A percentile compares a stretch with the other conserved stretches of the same genome.
Conservation (phyloP, 1,140 invertebrate species). For the Plutomurus gul region DNA sequence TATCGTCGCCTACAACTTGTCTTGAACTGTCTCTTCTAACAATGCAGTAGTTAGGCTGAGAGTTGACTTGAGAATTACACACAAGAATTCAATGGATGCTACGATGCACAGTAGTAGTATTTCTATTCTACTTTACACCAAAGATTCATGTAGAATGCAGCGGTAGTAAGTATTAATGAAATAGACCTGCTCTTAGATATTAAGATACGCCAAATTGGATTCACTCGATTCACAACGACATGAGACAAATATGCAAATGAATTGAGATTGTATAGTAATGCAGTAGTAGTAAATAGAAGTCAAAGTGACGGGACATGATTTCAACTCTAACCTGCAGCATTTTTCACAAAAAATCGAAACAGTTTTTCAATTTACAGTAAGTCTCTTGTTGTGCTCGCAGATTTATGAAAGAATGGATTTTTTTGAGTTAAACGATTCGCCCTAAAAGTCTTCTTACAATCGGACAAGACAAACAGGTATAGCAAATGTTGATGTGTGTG, state of each 20-base stretch:
- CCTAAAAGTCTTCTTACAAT: background rate
- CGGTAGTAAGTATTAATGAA: too few species aligned
- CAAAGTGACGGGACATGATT: background rate
- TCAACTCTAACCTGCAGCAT: background rate
- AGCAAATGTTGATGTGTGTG: background rate
- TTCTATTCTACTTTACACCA: too few species aligned
- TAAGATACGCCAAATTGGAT: too few species aligned
- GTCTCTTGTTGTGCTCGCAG: background rate
- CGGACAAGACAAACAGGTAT: background rate
- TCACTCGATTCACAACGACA: too few species aligned
- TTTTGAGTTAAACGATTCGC: background rate
- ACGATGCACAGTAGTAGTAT: too few species aligned
- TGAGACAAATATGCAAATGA: background rate
- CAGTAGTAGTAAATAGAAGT: background rate
- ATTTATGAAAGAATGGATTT: background rate
- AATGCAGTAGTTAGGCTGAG: background rate
- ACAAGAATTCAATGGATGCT: background rate
- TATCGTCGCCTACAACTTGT: slow-evolving; percentile 10
- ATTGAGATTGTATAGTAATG: background rate
- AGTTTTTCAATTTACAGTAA: background rate
- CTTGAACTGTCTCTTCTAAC: background rate
- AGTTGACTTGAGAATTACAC: background rate
- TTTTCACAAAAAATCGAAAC: background rate
- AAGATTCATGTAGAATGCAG: too few species aligned
- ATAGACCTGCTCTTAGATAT: too few species aligned